Conservation (phyloP, 2,888 invertebrate genomes). For the Melieria crassipennis region DNA sequence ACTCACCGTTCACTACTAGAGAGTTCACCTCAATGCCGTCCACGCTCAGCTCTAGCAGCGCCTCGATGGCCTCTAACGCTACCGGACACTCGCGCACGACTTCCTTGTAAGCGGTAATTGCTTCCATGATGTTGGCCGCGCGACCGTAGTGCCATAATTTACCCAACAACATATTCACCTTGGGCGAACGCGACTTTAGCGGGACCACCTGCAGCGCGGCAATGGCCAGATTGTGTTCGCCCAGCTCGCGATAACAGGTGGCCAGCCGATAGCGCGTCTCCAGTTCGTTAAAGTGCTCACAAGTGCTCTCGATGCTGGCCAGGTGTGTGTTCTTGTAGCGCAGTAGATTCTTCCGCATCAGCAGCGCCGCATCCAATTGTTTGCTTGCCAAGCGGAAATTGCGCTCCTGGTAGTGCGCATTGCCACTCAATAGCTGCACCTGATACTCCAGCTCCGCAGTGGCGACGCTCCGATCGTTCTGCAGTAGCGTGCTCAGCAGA, state of each 20-base stretch:
- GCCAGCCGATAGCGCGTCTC: conserved; percentile 81
- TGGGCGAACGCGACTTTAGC: conserved; percentile 75
- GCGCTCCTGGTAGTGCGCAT: conserved; percentile 74
- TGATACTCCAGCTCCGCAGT: conserved; percentile 74
- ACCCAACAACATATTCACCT: conserved; percentile 81
- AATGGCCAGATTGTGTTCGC: conserved; percentile 71
- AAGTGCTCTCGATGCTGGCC: conserved; percentile 53
- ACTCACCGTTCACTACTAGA: conserved; percentile 72
- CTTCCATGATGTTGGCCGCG: conserved; percentile 72
- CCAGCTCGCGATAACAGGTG: conserved; percentile 74
- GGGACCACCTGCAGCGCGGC: conserved; percentile 63
- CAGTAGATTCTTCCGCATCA: conserved; percentile 55
- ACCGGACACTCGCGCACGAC: conserved; percentile 80
- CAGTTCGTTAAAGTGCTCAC: conserved; percentile 67
- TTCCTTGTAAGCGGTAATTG: conserved; percentile 81
- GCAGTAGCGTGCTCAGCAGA: conserved; percentile 72
- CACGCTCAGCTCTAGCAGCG: conserved; percentile 76
- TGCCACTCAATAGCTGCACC: conserved; percentile 74
- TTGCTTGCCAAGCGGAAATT: conserved; percentile 77
- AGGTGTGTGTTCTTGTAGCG: conserved; percentile 54
- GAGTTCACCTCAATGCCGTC: conserved; percentile 80
- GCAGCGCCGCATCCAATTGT: conserved; percentile 69
- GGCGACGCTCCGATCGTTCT: conserved; percentile 69
- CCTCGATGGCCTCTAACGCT: conserved; percentile 79
- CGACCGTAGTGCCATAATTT: conserved; percentile 76